Evolutionary conservation across 1,140 invertebrate species (phyloP).

Genomic region (Berghia stephanieae): DNA sequence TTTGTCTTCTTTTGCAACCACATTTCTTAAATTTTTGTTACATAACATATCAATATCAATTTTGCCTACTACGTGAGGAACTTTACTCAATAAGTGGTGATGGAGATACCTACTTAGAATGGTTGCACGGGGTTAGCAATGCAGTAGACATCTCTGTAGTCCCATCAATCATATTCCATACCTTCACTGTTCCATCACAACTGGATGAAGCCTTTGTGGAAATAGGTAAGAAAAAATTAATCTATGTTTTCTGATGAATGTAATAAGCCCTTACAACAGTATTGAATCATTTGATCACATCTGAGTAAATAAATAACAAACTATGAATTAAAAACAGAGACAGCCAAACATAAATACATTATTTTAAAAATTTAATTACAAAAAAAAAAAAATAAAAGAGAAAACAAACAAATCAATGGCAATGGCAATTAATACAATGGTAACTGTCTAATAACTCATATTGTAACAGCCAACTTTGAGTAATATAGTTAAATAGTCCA

Average conservation of each 20-base stretch:
- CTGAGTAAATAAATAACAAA: not conserved
- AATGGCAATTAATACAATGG: too few species aligned
- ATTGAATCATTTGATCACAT: not conserved
- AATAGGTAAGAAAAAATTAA: not conserved
- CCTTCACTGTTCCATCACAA: conserved; percentile 84
- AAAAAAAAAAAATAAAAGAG: too few species aligned
- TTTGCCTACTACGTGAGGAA: not conserved
- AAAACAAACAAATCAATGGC: too few species aligned
- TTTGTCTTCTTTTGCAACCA: too few species aligned
- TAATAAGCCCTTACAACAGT: not conserved
- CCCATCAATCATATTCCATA: conserved; percentile 81
- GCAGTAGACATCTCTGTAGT: conserved; percentile 75
- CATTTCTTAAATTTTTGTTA: too few species aligned
- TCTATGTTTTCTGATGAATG: not conserved
- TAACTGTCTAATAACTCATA: too few species aligned
- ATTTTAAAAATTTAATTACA: not conserved
- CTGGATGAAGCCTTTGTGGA: conserved; percentile 77
- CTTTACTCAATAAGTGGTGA: not conserved
- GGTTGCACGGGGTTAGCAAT: too few species aligned
- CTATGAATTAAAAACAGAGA: not conserved
- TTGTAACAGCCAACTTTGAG: too few species aligned
- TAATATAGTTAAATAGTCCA: too few species aligned
- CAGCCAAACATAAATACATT: not conserved
- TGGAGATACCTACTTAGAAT: too few species aligned
- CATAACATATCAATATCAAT: too few species aligned